Evolutionary conservation across 2,797 vertebrate genomes (phyloP).

Genomic region (Vespertilio murinus): DNA sequence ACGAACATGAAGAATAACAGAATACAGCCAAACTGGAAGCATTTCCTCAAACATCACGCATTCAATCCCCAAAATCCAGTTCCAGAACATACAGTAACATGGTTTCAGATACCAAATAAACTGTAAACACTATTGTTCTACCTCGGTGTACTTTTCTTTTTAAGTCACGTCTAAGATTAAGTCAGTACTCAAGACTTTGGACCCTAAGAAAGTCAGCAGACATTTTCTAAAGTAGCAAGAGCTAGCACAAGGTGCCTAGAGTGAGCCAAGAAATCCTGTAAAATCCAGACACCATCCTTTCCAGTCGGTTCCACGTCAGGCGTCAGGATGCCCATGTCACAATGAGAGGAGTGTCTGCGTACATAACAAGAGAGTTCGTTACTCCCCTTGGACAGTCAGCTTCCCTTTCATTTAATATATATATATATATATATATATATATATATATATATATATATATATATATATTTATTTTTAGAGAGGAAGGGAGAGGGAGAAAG

Average conservation of each 20-base stretch:
- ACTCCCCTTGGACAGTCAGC: neutral
- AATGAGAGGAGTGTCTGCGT: rapidly evolving
- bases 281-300: neutral
- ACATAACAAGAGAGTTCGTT: neutral
- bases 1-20: neutral
- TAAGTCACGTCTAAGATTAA: neutral
- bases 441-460: too few relatives aligned
- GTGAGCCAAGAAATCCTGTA: rapidly evolving
- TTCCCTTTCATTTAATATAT: neutral
- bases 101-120: neutral
- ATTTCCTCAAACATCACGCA: neutral
- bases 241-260: rapidly evolving
- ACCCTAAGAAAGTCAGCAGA: neutral
- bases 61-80: neutral
- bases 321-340: neutral
- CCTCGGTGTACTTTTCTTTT: neutral
- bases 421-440: too few relatives aligned
- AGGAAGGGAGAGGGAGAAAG: too few relatives aligned
- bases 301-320: neutral
- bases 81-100: neutral
- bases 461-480: too few relatives aligned
- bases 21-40: neutral
- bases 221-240: neutral
- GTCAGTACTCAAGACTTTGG: neutral
- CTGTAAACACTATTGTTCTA: neutral